phyloP scores from a whole-genome alignment of 92 coral and sea anemone genomes.

The Parazoanthus swiftii region DNA sequence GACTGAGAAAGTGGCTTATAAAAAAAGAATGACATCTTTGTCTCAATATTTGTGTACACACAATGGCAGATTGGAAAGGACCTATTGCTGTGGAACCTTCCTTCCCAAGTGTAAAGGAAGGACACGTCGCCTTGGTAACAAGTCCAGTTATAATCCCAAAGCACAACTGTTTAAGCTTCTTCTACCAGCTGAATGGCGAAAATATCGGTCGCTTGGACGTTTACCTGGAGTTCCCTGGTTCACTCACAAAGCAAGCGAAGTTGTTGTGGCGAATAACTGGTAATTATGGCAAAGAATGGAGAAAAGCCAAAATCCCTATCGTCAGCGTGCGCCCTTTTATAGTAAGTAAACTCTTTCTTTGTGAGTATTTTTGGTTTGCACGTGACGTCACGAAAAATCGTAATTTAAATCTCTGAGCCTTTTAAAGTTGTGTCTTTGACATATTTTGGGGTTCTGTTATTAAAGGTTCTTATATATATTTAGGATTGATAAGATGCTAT shows the following conservation, averaged over 20 bases:
- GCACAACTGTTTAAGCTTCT: slow-evolving; percentile 1
- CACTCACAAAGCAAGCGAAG: neutral
- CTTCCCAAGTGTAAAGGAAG: neutral
- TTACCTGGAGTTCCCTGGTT: neutral
- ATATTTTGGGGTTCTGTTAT: too few species aligned
- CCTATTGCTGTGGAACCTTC: neutral
- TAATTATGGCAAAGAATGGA: slow-evolving; percentile 16
- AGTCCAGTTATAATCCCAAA: neutral
- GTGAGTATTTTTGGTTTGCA: neutral
- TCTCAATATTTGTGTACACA: too few species aligned
- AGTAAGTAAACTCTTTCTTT: slow-evolving; percentile 7
- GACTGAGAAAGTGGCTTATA: too few species aligned
- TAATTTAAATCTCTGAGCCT: too few species aligned
- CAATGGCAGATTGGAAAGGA: neutral
- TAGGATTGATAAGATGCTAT: too few species aligned
- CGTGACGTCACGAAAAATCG: too few species aligned
- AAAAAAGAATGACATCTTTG: neutral
- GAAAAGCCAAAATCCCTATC: neutral
- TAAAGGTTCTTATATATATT: too few species aligned
- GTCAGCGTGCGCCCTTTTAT: neutral
- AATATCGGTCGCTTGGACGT: slow-evolving; percentile 1
- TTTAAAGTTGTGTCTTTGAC: too few species aligned
- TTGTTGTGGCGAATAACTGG: slow-evolving; percentile 16
- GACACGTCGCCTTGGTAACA: neutral
- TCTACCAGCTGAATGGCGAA: slow-evolving; percentile 3